These are phyloP conservation scores for Eupithecia exiguata DNA, from an alignment of 2,888 invertebrate genomes.

Conservation along the genomic window DNA sequence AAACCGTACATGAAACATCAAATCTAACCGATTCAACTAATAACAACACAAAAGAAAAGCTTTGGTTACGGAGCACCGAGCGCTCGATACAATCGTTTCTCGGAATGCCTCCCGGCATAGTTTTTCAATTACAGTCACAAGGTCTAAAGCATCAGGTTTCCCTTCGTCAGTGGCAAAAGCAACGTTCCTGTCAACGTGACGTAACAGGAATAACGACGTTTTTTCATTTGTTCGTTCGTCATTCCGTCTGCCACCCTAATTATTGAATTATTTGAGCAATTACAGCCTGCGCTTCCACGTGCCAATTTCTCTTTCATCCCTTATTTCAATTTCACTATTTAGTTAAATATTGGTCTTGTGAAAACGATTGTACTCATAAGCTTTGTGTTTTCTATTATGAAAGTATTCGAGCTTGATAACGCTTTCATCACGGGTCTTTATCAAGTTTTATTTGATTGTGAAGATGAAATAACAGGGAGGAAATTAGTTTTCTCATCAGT, in stretches of 20 bases:
- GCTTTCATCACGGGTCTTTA: background rate
- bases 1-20: no score
- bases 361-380: conserved; percentile 7
- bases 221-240: conserved; percentile 12
- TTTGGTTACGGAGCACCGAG: background rate
- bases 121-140: background rate
- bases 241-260: conserved; percentile 25
- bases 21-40: background rate
- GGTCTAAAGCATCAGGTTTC: background rate
- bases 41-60: background rate
- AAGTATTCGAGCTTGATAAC: background rate
- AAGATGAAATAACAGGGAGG: background rate
- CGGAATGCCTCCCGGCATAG: background rate
- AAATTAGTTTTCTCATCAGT: background rate
- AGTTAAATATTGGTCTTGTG: conserved; percentile 16
- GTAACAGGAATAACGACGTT: conserved; percentile 1
- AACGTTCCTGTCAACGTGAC: background rate
- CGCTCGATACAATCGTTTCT: background rate
- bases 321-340: conserved; percentile 19
- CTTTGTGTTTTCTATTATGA: conserved; percentile 16
- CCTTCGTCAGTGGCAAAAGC: background rate
- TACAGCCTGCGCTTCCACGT: conserved; percentile 31
- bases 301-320: conserved; percentile 30
- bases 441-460: background rate
- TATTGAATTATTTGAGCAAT: conserved; percentile 44